Conservation (phyloP, 2,797 vertebrate genomes). For the Balearica regulorum region DNA sequence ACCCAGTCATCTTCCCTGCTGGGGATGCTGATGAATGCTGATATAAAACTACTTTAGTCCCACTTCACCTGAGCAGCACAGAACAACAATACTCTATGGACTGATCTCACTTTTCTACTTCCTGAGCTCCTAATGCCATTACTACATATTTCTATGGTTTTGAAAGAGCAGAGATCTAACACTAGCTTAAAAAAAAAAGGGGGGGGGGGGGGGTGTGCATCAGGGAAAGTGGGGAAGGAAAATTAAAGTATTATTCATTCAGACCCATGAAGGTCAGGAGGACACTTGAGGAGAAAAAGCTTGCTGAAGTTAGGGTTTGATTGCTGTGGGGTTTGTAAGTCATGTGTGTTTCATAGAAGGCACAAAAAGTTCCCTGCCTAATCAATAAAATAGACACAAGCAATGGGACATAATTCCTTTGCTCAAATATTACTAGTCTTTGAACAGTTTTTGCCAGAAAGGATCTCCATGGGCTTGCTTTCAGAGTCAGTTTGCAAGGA, state of each 20-base stretch:
- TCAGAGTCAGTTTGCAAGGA: not conserved
- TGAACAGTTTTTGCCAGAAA: not conserved
- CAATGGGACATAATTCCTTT: not conserved
- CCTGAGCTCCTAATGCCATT: not conserved
- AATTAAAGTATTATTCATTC: not conserved
- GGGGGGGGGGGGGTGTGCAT: rapidly evolving
- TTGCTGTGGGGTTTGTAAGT: not conserved
- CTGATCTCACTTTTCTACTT: not conserved
- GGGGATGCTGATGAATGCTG: not conserved
- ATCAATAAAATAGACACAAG: not conserved
- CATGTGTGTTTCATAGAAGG: not conserved
- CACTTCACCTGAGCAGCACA: not conserved
- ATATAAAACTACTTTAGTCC: not conserved
- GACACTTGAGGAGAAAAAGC: not conserved
- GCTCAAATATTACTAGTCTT: not conserved
- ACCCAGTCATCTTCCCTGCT: not conserved
- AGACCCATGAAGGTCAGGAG: not conserved
- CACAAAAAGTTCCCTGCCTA: not conserved
- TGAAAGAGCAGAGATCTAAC: not conserved
- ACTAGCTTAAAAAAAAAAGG: not conserved
- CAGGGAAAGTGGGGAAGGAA: not conserved
- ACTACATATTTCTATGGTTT: not conserved
- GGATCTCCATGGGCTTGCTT: not conserved
- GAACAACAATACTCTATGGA: not conserved
- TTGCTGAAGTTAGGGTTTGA: not conserved